Evolutionary conservation across 1,140 invertebrate species (phyloP).

Genomic region (Neotoxoptera formosana): DNA sequence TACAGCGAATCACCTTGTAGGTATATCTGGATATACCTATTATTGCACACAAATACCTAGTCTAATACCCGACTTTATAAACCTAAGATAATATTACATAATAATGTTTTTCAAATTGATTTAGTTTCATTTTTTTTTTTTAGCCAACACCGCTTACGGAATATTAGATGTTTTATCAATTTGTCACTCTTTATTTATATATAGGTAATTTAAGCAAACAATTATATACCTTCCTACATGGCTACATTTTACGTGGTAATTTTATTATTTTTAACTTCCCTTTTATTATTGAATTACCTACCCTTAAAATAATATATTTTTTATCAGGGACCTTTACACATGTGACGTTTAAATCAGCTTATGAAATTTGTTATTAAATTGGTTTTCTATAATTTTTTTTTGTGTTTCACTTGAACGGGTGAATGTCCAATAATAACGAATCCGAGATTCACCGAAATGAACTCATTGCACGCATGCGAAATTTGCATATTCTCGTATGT

Average conservation of each 20-base stretch:
- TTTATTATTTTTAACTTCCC: not conserved
- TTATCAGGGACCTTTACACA: not conserved
- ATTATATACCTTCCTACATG: not conserved
- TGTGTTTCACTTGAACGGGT: not conserved
- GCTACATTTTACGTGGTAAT: not conserved
- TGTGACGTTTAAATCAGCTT: not conserved
- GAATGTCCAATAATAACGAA: not conserved
- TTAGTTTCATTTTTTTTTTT: not conserved
- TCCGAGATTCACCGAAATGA: not conserved
- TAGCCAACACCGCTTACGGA: not conserved
- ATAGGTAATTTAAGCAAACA: not conserved
- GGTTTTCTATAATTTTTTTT: not conserved
- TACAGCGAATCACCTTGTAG: not conserved
- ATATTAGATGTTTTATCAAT: not conserved
- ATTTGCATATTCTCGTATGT: not conserved
- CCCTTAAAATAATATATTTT: not conserved
- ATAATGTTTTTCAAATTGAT: not conserved
- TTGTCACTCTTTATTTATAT: not conserved
- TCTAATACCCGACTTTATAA: not conserved
- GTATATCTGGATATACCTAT: not conserved
- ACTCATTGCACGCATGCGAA: not conserved
- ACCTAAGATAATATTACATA: not conserved
- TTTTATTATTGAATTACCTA: not conserved
- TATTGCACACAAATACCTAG: not conserved
- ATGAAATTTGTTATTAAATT: not conserved